Percentiles rank a stretch among this genome's conserved stretches.
Evolutionary conservation across 53 echinoderm and acorn worm genomes (phyloP).

Genomic region (Hippasteria phrygiana): DNA sequence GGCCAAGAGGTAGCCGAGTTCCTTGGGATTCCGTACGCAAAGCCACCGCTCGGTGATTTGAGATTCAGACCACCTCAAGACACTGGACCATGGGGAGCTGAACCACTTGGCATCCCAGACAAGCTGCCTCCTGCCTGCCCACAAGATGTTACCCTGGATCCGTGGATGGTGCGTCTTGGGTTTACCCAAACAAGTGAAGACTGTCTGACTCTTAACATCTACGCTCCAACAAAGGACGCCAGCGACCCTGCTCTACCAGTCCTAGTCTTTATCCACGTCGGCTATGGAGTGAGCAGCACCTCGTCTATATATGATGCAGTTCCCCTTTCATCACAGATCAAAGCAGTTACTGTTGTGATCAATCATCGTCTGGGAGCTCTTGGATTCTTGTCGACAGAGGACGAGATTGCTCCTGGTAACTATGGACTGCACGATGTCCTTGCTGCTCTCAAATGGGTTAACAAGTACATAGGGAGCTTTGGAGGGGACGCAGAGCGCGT

Average conservation of each 20-base stretch:
- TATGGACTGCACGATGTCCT: conserved; percentile 74
- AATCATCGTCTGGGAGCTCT: conserved; percentile 81
- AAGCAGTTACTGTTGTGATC: conserved; percentile 70
- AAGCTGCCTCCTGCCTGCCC: conserved; percentile 54
- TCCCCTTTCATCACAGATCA: conserved; percentile 60
- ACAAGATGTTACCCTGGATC: conserved; percentile 22
- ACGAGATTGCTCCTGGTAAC: conserved; percentile 68
- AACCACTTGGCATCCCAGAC: conserved; percentile 34
- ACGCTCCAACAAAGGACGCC: conserved; percentile 14
- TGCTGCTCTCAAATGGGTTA: conserved; percentile 73
- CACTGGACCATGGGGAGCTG: conserved; percentile 57
- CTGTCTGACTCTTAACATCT: conserved; percentile 75
- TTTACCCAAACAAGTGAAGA: conserved; percentile 54
- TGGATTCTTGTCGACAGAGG: conserved; percentile 73
- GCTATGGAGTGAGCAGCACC: conserved; percentile 12
- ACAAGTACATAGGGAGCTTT: conserved; percentile 75
- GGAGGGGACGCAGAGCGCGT: conserved; percentile 73
- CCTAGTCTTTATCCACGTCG: conserved; percentile 66
- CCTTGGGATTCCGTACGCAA: conserved; percentile 76
- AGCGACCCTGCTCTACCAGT: conserved; percentile 59
- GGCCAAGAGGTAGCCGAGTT: conserved; percentile 54
- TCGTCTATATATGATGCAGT: conserved; percentile 32
- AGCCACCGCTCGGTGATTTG: conserved; percentile 61
- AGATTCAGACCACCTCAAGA: conserved; percentile 69
- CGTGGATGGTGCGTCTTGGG: conserved; percentile 50